phyloP scores from a whole-genome alignment of 2,888 invertebrate species.

The Trichopoda pennipes region DNA sequence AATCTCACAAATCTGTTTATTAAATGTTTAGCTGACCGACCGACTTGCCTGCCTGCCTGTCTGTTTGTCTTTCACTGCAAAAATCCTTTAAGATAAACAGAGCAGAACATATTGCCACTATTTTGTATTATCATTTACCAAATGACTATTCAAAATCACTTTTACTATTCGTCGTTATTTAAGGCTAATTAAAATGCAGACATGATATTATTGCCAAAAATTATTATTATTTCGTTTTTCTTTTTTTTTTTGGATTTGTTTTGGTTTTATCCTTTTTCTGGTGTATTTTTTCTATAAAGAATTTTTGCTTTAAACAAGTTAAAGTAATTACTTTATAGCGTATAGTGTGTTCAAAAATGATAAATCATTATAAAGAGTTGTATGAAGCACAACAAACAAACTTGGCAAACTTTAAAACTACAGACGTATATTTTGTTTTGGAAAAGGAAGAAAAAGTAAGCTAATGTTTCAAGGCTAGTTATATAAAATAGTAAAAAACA shows the following conservation, averaged over 20 bases:
- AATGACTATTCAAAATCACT: constrained; percentile 41
- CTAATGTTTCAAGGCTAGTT: constrained; percentile 31
- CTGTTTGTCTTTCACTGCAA: neutral
- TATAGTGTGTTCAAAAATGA: constrained; percentile 32
- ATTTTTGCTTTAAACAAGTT: constrained; percentile 49
- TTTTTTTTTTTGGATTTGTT: no score
- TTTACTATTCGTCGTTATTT: constrained; percentile 47
- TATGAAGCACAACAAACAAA: neutral
- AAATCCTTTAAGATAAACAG: constrained; percentile 4
- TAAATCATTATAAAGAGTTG: constrained; percentile 40
- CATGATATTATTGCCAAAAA: constrained; percentile 38
- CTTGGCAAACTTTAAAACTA: constrained; percentile 48
- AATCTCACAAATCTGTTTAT: neutral
- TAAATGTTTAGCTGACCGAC: no score
- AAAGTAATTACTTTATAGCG: constrained; percentile 63
- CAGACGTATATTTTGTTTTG: constrained; percentile 10
- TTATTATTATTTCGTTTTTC: no score
- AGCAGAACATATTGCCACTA: neutral
- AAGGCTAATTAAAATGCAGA: constrained; percentile 63
- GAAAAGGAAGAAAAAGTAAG: constrained; percentile 14
- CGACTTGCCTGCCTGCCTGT: neutral
- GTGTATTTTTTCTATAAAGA: neutral
- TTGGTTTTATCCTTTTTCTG: neutral
- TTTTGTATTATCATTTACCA: constrained; percentile 7
- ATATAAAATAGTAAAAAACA: neutral